Evolutionary conservation across 1,140 invertebrate genomes (phyloP).

Genomic region (Thaumatotibia leucotreta): DNA sequence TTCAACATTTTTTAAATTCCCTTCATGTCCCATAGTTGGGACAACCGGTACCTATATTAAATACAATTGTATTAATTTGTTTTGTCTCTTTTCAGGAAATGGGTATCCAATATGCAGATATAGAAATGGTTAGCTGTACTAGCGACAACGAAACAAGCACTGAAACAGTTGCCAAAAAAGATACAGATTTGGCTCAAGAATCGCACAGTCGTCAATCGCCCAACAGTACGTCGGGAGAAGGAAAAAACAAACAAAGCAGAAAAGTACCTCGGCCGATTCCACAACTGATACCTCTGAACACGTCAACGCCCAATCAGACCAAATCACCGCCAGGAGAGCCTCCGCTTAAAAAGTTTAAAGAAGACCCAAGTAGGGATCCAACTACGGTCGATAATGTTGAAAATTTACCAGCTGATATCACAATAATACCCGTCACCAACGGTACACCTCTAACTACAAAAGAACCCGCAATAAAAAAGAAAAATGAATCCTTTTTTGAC

Average conservation of each 20-base stretch:
- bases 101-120: slow-evolving; percentile 55
- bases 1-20: too few species aligned
- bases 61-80: not conserved
- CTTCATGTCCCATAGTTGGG: too few species aligned
- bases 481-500: slow-evolving; percentile 88
- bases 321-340: slow-evolving; percentile 50
- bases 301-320: slow-evolving; percentile 60
- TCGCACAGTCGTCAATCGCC: slow-evolving; percentile 26
- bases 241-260: slow-evolving; percentile 61
- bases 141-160: slow-evolving; percentile 60
- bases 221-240: slow-evolving; percentile 33
- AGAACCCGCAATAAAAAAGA: slow-evolving; percentile 73
- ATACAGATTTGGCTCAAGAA: slow-evolving; percentile 19
- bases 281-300: slow-evolving; percentile 82
- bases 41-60: not conserved
- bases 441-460: slow-evolving; percentile 30
- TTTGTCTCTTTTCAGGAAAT: slow-evolving; percentile 59
- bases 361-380: slow-evolving; percentile 30
- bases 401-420: slow-evolving; percentile 46
- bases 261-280: slow-evolving; percentile 80
- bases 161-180: slow-evolving; percentile 36
- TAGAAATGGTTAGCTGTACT: slow-evolving; percentile 53
- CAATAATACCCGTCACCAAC: slow-evolving; percentile 37
- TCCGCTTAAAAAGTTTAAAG: slow-evolving; percentile 60
- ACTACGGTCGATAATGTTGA: slow-evolving; percentile 37